A percentile compares a stretch with the other conserved stretches of the same genome.
These are phyloP conservation scores for Scophthalmus maximus DNA, from an alignment of 2,113 vertebrate species.

Conservation along the genomic window DNA sequence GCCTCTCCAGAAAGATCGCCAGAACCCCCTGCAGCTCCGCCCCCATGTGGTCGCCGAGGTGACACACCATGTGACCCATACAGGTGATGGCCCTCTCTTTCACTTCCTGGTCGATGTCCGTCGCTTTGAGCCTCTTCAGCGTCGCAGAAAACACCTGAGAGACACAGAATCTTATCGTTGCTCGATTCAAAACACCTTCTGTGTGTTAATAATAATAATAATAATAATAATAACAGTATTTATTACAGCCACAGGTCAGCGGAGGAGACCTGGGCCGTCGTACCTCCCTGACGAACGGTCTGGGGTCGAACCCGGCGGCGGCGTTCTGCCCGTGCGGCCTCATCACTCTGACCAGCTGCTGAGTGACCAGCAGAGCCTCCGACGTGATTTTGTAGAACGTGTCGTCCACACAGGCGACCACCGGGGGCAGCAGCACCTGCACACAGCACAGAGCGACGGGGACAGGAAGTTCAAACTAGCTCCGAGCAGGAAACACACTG, in stretches of 20 bases:
- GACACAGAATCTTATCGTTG: background rate
- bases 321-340: constrained; percentile 83
- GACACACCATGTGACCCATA: constrained; percentile 89
- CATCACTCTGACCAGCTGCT: constrained; percentile 88
- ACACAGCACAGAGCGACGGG: constrained; percentile 52
- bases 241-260: background rate
- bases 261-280: background rate
- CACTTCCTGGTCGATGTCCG: constrained; percentile 96
- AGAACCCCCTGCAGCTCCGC: constrained; percentile 86
- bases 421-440: constrained; percentile 85
- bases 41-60: constrained; percentile 88
- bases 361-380: constrained; percentile 89
- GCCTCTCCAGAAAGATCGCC: constrained; percentile 89
- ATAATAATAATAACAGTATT: background rate
- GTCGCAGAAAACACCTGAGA: constrained; percentile 82
- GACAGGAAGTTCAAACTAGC: too few relatives aligned
- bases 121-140: constrained; percentile 88
- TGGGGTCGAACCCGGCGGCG: constrained; percentile 79
- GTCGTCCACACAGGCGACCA: constrained; percentile 88
- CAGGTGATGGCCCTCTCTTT: constrained; percentile 95
- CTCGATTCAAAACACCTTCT: too few relatives aligned
- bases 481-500: too few relatives aligned
- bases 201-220: background rate
- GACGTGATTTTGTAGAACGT: constrained; percentile 93
- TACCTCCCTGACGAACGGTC: constrained; percentile 84